These are phyloP conservation scores for Azorinus chamasolen DNA, from an alignment of 2,888 invertebrate species.

Conservation along the genomic window DNA sequence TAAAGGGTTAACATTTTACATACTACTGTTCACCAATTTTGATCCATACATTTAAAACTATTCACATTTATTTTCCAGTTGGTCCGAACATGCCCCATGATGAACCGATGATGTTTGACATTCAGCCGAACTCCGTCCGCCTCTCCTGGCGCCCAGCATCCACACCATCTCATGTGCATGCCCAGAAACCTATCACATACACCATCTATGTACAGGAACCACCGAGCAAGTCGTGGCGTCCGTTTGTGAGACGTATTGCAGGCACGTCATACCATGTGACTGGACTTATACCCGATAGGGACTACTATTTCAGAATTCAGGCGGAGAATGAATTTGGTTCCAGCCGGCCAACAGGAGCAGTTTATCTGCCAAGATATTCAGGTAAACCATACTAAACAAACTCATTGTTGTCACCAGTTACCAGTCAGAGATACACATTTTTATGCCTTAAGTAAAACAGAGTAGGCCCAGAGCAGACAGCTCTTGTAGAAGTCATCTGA, in stretches of 20 bases:
- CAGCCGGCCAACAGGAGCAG: slow-evolving; percentile 95
- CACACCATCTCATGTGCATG: slow-evolving; percentile 70
- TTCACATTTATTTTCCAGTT: slow-evolving; percentile 62
- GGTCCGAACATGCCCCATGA: slow-evolving; percentile 74
- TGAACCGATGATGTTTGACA: slow-evolving; percentile 78
- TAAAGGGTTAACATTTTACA: too few species aligned
- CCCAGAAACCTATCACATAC: slow-evolving; percentile 75
- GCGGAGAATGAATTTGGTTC: slow-evolving; percentile 99
- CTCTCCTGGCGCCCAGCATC: slow-evolving; percentile 81
- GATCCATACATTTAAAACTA: neutral
- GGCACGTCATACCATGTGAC: slow-evolving; percentile 77
- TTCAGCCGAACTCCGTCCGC: slow-evolving; percentile 73
- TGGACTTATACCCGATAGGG: slow-evolving; percentile 89
- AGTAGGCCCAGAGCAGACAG: too few species aligned
- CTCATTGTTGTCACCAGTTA: too few species aligned
- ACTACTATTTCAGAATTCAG: slow-evolving; percentile 97
- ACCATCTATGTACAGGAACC: slow-evolving; percentile 76
- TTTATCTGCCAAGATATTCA: slow-evolving; percentile 70
- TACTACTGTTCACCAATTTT: too few species aligned
- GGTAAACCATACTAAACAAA: too few species aligned
- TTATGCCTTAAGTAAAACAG: too few species aligned
- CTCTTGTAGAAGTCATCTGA: too few species aligned
- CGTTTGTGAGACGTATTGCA: slow-evolving; percentile 75
- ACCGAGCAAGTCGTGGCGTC: slow-evolving; percentile 76
- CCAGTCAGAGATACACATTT: too few species aligned